These are phyloP conservation scores for Passer montanus DNA, from an alignment of 2,113 vertebrate species.

Conservation along the genomic window DNA sequence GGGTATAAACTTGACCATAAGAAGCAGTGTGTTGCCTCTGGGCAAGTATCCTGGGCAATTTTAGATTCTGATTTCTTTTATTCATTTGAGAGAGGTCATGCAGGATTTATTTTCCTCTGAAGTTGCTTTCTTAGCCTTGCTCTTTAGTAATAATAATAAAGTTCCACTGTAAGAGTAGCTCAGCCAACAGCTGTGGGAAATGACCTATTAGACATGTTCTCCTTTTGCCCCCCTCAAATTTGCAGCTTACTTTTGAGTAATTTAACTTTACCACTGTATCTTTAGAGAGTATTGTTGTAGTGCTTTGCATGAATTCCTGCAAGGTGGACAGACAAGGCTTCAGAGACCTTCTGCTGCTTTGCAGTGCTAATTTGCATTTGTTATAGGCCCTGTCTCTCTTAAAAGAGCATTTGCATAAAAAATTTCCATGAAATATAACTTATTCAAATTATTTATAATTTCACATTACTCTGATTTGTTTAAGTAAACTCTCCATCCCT, in stretches of 20 bases:
- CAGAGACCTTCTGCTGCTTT: background rate
- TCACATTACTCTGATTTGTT: background rate
- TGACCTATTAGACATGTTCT: background rate
- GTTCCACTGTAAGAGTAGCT: background rate
- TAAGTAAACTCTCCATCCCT: slow-evolving; percentile 4
- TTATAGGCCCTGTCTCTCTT: background rate
- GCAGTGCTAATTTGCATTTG: background rate
- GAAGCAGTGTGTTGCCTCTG: background rate
- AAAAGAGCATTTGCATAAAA: background rate
- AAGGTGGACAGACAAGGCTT: background rate
- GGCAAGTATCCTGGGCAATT: background rate
- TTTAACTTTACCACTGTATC: background rate
- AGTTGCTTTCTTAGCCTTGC: background rate
- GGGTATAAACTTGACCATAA: background rate
- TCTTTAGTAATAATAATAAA: background rate
- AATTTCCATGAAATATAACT: background rate
- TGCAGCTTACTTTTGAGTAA: background rate
- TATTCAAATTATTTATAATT: background rate
- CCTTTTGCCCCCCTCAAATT: background rate
- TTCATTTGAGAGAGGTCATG: background rate
- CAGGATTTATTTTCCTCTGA: background rate
- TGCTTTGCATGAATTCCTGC: background rate
- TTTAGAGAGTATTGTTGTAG: background rate
- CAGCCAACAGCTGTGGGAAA: background rate
- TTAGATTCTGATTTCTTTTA: background rate